Evolutionary conservation across 2,113 vertebrate species (phyloP).

Genomic region (Dinomys branickii): DNA sequence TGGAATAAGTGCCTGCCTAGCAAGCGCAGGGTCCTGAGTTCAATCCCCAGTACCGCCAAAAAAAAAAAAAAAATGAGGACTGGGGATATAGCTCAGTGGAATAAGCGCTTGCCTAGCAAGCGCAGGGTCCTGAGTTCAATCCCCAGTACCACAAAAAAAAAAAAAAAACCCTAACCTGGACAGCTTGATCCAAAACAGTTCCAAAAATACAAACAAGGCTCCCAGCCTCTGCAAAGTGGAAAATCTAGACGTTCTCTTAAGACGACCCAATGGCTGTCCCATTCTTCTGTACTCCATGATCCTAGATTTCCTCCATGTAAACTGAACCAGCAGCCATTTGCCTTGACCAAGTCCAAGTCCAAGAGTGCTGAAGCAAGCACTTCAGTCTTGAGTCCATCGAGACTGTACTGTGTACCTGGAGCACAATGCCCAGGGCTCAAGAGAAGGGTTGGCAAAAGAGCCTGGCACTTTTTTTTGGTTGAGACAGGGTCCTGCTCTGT

Average conservation of each 20-base stretch:
- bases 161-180: background rate
- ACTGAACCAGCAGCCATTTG: slow-evolving; percentile 24
- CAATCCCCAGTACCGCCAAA: no score
- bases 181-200: slow-evolving; percentile 38
- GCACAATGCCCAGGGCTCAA: background rate
- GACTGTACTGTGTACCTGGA: background rate
- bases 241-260: background rate
- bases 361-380: slow-evolving; percentile 3
- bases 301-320: slow-evolving; percentile 24
- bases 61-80: no score
- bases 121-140: no score
- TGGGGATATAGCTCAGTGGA: no score
- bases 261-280: background rate
- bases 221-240: background rate
- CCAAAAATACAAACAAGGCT: slow-evolving; percentile 19
- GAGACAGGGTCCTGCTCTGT: background rate
- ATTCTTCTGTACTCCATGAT: background rate
- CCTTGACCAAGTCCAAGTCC: background rate
- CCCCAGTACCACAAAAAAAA: no score
- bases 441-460: background rate
- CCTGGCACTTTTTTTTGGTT: background rate
- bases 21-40: no score
- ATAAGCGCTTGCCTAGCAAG: no score
- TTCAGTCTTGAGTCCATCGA: slow-evolving; percentile 16
- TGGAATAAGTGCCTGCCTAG: no score